Conservation (phyloP, 37 sponge, comb jelly and placozoan species). For the Sycon ciliatum region DNA sequence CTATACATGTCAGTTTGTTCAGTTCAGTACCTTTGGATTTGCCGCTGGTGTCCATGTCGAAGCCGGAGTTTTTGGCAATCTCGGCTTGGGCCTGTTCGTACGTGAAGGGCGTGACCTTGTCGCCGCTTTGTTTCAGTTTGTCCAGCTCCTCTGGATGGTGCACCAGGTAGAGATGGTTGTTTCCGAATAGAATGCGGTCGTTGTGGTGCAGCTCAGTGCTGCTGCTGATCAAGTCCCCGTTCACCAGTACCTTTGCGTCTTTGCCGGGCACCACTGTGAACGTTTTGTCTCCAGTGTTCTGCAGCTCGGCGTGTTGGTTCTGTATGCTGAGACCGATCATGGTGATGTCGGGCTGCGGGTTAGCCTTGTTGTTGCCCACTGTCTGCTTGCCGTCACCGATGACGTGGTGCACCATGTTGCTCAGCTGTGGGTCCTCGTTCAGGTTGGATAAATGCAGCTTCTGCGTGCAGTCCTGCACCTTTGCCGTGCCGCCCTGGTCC, state of each 20-base stretch:
- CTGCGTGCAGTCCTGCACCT: background rate
- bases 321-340: slow-evolving; percentile 47
- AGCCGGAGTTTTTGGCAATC: slow-evolving; percentile 61
- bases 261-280: too few relatives aligned
- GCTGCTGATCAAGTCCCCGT: slow-evolving; percentile 33
- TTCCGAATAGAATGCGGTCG: slow-evolving; percentile 57
- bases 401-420: slow-evolving; percentile 44
- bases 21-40: slow-evolving; percentile 29
- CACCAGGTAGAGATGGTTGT: slow-evolving; percentile 58
- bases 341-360: slow-evolving; percentile 34
- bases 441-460: slow-evolving; percentile 73
- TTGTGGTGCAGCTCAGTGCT: slow-evolving; percentile 49
- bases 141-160: slow-evolving; percentile 64
- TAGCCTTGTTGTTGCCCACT: slow-evolving; percentile 29
- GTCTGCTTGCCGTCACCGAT: slow-evolving; percentile 19
- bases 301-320: slow-evolving; percentile 17
- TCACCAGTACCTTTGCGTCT: slow-evolving; percentile 45
- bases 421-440: slow-evolving; percentile 68
- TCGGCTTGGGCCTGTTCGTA: slow-evolving; percentile 57
- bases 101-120: slow-evolving; percentile 34
- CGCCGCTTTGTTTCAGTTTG: slow-evolving; percentile 19
- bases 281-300: too few relatives aligned
- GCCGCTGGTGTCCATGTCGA: slow-evolving; percentile 47
- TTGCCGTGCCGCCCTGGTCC: background rate
- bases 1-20: background rate